A percentile compares a stretch with the other conserved stretches of the same genome.
Conservation (phyloP, 2,888 invertebrate species). For the Tyria jacobaeae region DNA sequence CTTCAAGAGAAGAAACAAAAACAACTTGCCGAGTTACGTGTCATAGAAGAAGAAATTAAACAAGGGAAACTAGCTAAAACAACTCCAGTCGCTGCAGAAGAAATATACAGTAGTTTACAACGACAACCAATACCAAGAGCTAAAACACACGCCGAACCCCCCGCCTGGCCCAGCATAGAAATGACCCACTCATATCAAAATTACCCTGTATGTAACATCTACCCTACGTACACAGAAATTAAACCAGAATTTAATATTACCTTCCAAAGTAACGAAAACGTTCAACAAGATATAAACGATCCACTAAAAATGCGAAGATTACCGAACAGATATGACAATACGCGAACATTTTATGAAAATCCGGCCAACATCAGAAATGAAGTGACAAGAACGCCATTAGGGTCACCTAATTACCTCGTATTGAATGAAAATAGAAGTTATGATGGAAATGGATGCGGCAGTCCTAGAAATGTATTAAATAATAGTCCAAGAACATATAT, state of each 20-base stretch:
- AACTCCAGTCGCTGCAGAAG: constrained; percentile 83
- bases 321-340: constrained; percentile 65
- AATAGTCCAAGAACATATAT: constrained; percentile 75
- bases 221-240: constrained; percentile 79
- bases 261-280: constrained; percentile 60
- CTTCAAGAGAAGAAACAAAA: constrained; percentile 95
- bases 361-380: constrained; percentile 67
- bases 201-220: constrained; percentile 76
- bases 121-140: constrained; percentile 90
- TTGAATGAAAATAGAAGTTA: constrained; percentile 63
- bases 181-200: constrained; percentile 81
- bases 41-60: constrained; percentile 93
- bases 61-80: constrained; percentile 91
- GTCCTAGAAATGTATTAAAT: constrained; percentile 73
- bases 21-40: constrained; percentile 93
- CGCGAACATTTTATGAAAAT: constrained; percentile 76
- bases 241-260: constrained; percentile 72
- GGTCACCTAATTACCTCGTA: constrained; percentile 72
- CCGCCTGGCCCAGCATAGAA: constrained; percentile 82
- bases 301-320: constrained; percentile 61
- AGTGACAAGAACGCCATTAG: constrained; percentile 61
- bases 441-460: constrained; percentile 68
- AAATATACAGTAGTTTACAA: constrained; percentile 83
- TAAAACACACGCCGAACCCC: constrained; percentile 88
- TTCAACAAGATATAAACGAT: constrained; percentile 52